Evolutionary conservation across 2,888 invertebrate species (phyloP), one percentile per base, ranked within the genome.

Genomic region (Ptilodon capucinus): DNA sequence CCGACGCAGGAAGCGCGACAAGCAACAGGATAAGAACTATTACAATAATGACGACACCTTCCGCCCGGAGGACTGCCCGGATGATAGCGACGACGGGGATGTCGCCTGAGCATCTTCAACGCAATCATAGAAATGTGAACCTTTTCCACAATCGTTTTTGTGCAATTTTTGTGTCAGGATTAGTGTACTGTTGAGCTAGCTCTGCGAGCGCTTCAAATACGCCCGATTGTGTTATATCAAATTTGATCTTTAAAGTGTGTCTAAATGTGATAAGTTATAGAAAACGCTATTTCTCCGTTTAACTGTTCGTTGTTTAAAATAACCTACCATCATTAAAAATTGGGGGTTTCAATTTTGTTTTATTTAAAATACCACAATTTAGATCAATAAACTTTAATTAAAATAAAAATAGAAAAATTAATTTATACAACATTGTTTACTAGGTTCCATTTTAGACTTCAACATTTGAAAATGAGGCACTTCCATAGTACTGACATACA

Each of bases 1-100:
- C 0, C 52, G 52, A 0, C 74, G 67, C 1, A 68, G 60, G 13
- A 54, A 71, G 53, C 68, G 62, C 2, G 38, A 56, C 32, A 64
- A 64, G 17, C 28, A 28, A 1, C 68, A 70, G 0, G 58, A 65
- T 45, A 68, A 54, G 40, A 62, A 64, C 16, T 57, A 76, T 43
- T 65, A 76, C 51, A 69, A 79, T 46, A 80, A 83, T 36, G 88
- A 89, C 41, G 85, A 89, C 58, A 88, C 88, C 0, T 87, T 84
- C 71, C 72, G 58, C 0, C 86, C 87, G 0, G 86, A 88, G 40
- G 81, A 88, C 43, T 84, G 81, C 55, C 78, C 83, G 0, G 81
- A 77, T 3, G 71, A 70, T 14, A 78, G 78, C 14, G 84, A 82
- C 4, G 78, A 78, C 2, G 72, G 61, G 2, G 68, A 68, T 8